Evolutionary conservation across 2,888 invertebrate species (phyloP).

Genomic region (Yponomeuta plumbellus): DNA sequence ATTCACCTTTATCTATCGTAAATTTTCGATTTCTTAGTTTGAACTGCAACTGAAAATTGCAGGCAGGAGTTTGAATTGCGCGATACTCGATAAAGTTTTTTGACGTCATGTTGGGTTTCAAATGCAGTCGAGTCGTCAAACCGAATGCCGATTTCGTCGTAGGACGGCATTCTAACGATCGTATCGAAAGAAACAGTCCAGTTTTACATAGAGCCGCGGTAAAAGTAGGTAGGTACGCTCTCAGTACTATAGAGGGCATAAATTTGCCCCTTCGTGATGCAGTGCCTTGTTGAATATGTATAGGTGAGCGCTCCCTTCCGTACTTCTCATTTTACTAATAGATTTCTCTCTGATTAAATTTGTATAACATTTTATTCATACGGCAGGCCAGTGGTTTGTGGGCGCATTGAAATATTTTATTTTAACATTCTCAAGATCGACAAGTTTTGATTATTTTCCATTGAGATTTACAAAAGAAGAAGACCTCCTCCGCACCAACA

Average conservation of each 20-base stretch:
- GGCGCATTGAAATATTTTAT: constrained; percentile 46
- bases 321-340: constrained; percentile 77
- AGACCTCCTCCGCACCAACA: background rate
- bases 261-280: constrained; percentile 74
- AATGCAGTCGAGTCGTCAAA: constrained; percentile 29
- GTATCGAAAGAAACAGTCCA: constrained; percentile 66
- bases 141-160: constrained; percentile 20
- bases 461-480: background rate
- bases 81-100: background rate
- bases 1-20: background rate
- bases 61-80: background rate
- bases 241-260: constrained; percentile 66
- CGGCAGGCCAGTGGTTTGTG: constrained; percentile 63
- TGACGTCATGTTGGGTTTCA: constrained; percentile 18
- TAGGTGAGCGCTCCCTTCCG: constrained; percentile 72
- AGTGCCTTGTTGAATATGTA: constrained; percentile 76
- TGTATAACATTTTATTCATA: constrained; percentile 75
- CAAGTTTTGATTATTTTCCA: background rate
- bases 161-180: constrained; percentile 54
- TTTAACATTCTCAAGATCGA: background rate
- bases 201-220: constrained; percentile 71
- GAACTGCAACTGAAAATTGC: background rate
- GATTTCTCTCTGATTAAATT: constrained; percentile 77
- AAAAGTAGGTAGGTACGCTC: constrained; percentile 56
- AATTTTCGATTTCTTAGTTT: background rate